Conservation (phyloP, 2,888 invertebrate species). For the Lasioglossum marginatum region DNA sequence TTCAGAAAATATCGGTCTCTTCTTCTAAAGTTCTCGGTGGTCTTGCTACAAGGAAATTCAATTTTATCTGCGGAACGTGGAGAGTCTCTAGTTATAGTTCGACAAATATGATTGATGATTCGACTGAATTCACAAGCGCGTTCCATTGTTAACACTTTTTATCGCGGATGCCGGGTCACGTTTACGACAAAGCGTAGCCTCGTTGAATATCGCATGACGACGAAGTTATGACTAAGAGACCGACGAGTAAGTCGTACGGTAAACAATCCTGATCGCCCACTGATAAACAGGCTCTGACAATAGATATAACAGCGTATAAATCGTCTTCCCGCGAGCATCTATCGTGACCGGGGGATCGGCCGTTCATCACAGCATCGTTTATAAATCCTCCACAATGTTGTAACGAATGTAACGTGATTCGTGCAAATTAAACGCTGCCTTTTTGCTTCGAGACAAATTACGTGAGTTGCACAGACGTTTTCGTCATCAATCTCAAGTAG, state of each 20-base stretch:
- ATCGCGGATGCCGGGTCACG: constrained; percentile 24
- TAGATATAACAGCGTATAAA: constrained; percentile 69
- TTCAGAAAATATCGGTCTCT: neutral
- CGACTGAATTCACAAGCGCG: constrained; percentile 5
- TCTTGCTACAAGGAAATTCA: neutral
- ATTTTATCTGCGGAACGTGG: constrained; percentile 7
- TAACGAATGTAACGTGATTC: neutral
- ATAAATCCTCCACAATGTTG: neutral
- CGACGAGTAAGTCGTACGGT: constrained; percentile 60
- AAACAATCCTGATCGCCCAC: constrained; percentile 73
- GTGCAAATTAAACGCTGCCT: neutral
- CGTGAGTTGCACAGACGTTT: neutral
- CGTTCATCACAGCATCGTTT: constrained; percentile 42
- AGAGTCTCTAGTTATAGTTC: constrained; percentile 12
- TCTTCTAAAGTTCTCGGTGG: neutral
- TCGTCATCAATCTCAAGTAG: neutral
- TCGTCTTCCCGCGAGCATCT: constrained; percentile 58
- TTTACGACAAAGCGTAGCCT: constrained; percentile 16
- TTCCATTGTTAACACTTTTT: constrained; percentile 55
- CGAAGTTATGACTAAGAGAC: constrained; percentile 73
- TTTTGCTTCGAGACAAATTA: neutral
- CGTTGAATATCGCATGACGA: constrained; percentile 68
- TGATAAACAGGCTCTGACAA: constrained; percentile 72
- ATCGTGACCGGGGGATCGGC: constrained; percentile 49
- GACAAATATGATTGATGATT: constrained; percentile 37